Base-by-base conservation (phyloP, 2,113 vertebrate species). In the Protobothrops mucrosquamatus region DNA sequence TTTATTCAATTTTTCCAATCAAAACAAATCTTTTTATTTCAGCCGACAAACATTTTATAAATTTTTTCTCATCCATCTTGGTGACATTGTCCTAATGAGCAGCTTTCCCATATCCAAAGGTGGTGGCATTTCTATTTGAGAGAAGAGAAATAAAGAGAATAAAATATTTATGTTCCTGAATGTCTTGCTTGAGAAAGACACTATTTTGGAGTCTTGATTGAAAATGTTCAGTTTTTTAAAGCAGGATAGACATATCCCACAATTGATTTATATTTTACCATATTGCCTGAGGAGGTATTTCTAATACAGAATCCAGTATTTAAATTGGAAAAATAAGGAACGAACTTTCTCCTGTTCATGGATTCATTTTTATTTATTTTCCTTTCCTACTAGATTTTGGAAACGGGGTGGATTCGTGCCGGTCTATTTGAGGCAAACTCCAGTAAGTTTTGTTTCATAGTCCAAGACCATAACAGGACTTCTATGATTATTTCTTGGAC, bases 391-490 rank as follows among this genome's bases (percentile, higher is more conserved):
- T 95, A 99, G 99, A 95, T 99, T 99, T 97, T 99, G 99, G 99
- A 99, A 98, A 90, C 98, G 98, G 94, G 98, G 98, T 91, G 99
- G 99, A 34, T 99, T 98, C 94, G 97, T 98, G 95, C 99, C 99
- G 6, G 99, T 99, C 87, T 99, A 99, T 95, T 96, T 99, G 69
- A 98, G 99, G 94, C 99, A 99, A 97, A 99, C 99, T 4, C 98
- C 98, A 92, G 99, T 99, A 96, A 98, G 98, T 97, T n/a, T 96
- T 74, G 48, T 34, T 4, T 92, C 0, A 12, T 93, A 64, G 3
- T 92, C 48, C 92, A 91, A 43, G 91, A 64, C 20, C 8, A n/a
- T 56, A 89, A 23, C 48, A 87, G 85, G 90, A 46, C 34, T 91
- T 43, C 48, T 64, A 3, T 69, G 92, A 93, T 69, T 81, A 69